Percentiles rank a stretch among this genome's conserved stretches.
These are phyloP conservation scores for Neopipo cinnamomea DNA, from an alignment of 2,113 vertebrate genomes.

Conservation along the genomic window DNA sequence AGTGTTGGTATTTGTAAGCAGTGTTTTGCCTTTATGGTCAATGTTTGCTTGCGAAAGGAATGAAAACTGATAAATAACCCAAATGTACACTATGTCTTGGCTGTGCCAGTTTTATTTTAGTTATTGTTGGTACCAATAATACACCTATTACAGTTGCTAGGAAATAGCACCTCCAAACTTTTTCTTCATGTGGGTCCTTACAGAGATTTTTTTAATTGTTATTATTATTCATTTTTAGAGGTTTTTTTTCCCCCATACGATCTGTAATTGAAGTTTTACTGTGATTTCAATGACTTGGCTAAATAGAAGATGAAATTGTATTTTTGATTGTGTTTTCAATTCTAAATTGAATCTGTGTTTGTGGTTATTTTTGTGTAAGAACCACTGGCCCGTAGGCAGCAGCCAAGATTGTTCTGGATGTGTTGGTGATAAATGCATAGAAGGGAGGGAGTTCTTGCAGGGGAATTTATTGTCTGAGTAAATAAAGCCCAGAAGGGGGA, in stretches of 20 bases:
- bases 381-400: neutral
- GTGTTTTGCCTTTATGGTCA: neutral
- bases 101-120: neutral
- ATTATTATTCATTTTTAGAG: neutral
- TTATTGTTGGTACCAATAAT: neutral
- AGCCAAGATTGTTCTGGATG: neutral
- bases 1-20: neutral
- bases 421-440: neutral
- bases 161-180: neutral
- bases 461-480: neutral
- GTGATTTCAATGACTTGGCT: neutral
- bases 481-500: neutral
- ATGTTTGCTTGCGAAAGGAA: neutral
- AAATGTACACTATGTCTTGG: neutral
- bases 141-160: rapidly evolving
- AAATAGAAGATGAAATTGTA: neutral
- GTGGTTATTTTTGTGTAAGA: rapidly evolving
- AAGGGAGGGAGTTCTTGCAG: neutral
- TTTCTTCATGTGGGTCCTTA: neutral
- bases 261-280: neutral
- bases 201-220: neutral
- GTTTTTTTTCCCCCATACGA: neutral
- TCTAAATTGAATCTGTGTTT: neutral
- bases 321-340: neutral
- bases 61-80: neutral